Conservation (phyloP, 2,113 vertebrate species). For the Dipodomys merriami region DNA sequence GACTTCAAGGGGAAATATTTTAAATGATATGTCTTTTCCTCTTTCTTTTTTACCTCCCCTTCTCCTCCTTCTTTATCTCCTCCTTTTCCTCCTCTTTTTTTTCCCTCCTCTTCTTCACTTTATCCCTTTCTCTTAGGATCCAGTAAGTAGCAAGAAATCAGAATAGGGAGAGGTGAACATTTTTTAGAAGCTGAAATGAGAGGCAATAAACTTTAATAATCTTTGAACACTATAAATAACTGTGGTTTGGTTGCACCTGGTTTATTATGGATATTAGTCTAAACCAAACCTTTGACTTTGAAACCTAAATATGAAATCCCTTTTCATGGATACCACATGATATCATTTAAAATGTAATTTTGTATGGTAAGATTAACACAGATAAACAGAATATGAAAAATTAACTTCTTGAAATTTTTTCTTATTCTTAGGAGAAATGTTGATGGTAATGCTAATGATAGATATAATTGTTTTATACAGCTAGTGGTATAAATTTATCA, state of each 20-base stretch:
- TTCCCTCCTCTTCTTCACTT: fast-evolving
- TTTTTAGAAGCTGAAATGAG: neutral
- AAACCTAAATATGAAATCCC: neutral
- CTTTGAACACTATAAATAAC: neutral
- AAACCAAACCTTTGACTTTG: conserved; percentile 34
- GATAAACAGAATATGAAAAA: neutral
- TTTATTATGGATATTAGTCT: neutral
- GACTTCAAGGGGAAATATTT: neutral
- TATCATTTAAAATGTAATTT: neutral
- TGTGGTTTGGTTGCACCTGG: neutral
- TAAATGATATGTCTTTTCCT: neutral
- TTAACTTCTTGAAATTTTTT: neutral
- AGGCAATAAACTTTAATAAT: neutral
- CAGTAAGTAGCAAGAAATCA: neutral
- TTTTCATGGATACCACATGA: neutral
- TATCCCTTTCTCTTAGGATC: neutral
- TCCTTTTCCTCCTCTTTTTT: neutral
- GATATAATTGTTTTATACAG: neutral
- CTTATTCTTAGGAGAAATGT: neutral
- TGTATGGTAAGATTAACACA: neutral
- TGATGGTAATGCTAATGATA: neutral
- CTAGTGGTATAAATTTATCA: neutral
- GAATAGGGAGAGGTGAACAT: neutral
- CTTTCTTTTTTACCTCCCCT: fast-evolving
- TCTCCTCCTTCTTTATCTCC: fast-evolving